Base-by-base conservation (phyloP, 1,140 invertebrate genomes). In the Theocolax elegans region DNA sequence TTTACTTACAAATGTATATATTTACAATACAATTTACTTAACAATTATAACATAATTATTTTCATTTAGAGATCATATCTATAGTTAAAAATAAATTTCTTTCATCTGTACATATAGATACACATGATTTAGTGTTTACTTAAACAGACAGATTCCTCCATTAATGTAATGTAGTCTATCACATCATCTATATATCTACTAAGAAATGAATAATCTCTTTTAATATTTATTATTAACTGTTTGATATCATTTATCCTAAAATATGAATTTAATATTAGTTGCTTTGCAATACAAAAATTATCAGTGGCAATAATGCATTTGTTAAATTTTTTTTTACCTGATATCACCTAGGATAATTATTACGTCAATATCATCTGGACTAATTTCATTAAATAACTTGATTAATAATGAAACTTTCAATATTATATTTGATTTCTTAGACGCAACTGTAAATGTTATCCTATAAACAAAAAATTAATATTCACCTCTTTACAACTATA, bases 141-240 rank as follows among this genome's bases (percentile, higher is more conserved):
- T n/a, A 56, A 21, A 46, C 2, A 10, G 3, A 8, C 42, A 51
- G 59, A 72, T 17, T 77, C 70, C 58, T 77, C 78, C 58, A 80
- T 78, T 62, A 82, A 54, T 46, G 74, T 75, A 13, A 82, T 74
- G 51, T 81, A 82, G 59, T 80, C 70, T 27, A 72, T 72, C 12
- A 82, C 74, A 48, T 80, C 79, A 2, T 67, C 74, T 23, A 81
- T 80, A 46, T 74, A 81, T 46, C 75, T 76, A 1, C 73, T 71
- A 21, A 82, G 44, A 38, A 82, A 82, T 48, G 70, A 76, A 23
- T 75, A 49, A 42, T 82, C 76, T 42, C 38, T 79, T 73, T 76
- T 82, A 62, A 81, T 63, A 64, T 80, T 79, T 44, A 27, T 73
- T 53, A 82, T 76, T 44, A 82, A 73, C 25, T 72, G 64, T 69